These are phyloP conservation scores for Cataglyphis cursor DNA, from an alignment of 2,888 invertebrate species.

Conservation along the genomic window DNA sequence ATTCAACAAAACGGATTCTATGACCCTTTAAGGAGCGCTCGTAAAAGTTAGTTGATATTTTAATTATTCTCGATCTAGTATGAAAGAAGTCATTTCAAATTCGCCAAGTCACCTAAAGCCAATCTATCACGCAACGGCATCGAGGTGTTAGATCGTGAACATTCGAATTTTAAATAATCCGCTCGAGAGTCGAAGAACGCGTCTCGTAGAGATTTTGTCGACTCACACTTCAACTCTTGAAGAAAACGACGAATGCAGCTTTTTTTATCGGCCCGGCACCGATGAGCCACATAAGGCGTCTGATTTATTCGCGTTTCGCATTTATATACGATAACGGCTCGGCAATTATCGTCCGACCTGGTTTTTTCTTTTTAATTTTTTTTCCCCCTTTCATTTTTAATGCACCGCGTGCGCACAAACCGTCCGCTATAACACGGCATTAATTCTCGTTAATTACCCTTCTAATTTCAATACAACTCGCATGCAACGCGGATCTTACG, in stretches of 20 bases:
- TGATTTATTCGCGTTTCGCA: constrained; percentile 39
- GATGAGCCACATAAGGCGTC: constrained; percentile 20
- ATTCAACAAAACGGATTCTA: not conserved
- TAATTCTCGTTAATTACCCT: constrained; percentile 37
- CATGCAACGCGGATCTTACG: constrained; percentile 29
- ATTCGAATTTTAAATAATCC: constrained; percentile 44
- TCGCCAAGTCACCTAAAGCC: constrained; percentile 14
- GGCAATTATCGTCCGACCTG: constrained; percentile 42
- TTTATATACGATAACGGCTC: constrained; percentile 27
- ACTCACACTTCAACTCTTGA: constrained; percentile 28
- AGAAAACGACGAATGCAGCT: not conserved
- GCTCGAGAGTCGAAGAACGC: not conserved
- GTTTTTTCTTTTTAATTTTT: not conserved
- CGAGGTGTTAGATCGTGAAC: constrained; percentile 35
- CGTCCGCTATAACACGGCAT: not conserved
- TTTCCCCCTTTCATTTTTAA: not conserved
- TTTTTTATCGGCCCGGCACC: constrained; percentile 10
- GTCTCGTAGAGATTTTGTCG: constrained; percentile 37
- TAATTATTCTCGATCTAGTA: constrained; percentile 34
- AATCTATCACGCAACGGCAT: constrained; percentile 27
- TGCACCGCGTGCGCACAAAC: not conserved
- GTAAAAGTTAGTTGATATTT: constrained; percentile 41
- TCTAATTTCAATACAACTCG: constrained; percentile 40
- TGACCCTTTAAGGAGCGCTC: not conserved
- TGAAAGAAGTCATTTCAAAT: constrained; percentile 20